A percentile compares a stretch with the other conserved stretches of the same genome.
Conservation (phyloP, 1,140 invertebrate genomes). For the Semibalanus balanoides region DNA sequence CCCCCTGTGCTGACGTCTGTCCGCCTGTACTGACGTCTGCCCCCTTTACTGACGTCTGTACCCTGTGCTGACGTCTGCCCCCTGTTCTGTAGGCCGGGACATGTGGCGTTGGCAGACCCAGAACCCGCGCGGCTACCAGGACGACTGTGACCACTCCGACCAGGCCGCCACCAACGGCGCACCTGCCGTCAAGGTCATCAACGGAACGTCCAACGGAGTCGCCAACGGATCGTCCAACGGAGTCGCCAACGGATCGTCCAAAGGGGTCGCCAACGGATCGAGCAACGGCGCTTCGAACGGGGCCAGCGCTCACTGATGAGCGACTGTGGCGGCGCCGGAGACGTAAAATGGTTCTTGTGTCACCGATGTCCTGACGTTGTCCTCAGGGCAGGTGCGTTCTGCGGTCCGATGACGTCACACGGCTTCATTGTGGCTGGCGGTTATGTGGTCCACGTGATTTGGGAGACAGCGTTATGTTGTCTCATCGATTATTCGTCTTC, state of each 20-base stretch:
- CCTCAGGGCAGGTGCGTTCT: no score
- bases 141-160: constrained; percentile 12
- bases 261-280: not conserved
- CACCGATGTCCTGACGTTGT: no score
- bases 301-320: not conserved
- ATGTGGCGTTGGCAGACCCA: constrained; percentile 78
- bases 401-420: no score
- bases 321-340: not conserved
- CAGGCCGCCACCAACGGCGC: not conserved
- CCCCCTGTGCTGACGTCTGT: no score
- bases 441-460: no score
- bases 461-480: no score
- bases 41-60: no score
- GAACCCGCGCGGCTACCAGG: constrained; percentile 61
- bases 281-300: not conserved
- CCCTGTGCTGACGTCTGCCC: not conserved
- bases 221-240: not conserved
- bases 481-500: no score
- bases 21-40: no score
- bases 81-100: constrained; percentile 48
- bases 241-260: not conserved
- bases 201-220: not conserved
- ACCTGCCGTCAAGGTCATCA: not conserved
- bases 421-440: no score
- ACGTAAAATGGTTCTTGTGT: no score